A percentile compares a stretch with the other conserved stretches of the same genome.
These are phyloP conservation scores for Melieria omissa DNA, from an alignment of 2,888 invertebrate species.

Conservation along the genomic window DNA sequence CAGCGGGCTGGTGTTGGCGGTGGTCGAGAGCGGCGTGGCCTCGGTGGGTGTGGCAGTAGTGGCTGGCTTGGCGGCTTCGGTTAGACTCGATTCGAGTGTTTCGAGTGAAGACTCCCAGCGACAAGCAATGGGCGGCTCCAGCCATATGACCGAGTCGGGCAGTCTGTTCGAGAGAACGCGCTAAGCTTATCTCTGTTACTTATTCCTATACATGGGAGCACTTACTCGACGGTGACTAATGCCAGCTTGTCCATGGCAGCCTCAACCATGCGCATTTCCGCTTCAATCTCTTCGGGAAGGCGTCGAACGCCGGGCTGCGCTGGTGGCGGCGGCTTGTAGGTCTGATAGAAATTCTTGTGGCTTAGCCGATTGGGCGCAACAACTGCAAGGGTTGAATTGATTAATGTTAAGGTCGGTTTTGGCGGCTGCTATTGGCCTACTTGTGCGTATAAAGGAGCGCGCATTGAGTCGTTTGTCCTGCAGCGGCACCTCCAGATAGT, in stretches of 20 bases:
- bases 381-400: slow-evolving; percentile 48
- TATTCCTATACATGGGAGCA: slow-evolving; percentile 23
- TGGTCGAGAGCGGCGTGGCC: slow-evolving; percentile 51
- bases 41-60: slow-evolving; percentile 45
- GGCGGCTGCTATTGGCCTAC: slow-evolving; percentile 45
- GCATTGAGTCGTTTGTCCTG: slow-evolving; percentile 69
- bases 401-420: too few species aligned
- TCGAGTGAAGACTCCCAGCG: slow-evolving; percentile 73
- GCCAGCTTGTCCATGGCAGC: slow-evolving; percentile 79
- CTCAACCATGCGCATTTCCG: slow-evolving; percentile 79
- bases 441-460: slow-evolving; percentile 62
- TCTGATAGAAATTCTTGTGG: slow-evolving; percentile 73
- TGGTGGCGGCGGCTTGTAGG: slow-evolving; percentile 76
- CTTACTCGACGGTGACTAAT: slow-evolving; percentile 77
- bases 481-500: slow-evolving; percentile 80
- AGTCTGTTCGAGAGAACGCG: slow-evolving; percentile 67
- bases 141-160: slow-evolving; percentile 79
- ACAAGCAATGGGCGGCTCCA: slow-evolving; percentile 80
- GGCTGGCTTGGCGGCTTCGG: slow-evolving; percentile 49
- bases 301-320: slow-evolving; percentile 75
- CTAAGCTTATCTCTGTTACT: too few species aligned
- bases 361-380: slow-evolving; percentile 69
- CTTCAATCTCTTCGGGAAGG: slow-evolving; percentile 83
- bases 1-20: slow-evolving; percentile 56
- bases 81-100: slow-evolving; percentile 61